Base-by-base conservation (phyloP, 2,113 vertebrate genomes). In the Misgurnus mizolepis region DNA sequence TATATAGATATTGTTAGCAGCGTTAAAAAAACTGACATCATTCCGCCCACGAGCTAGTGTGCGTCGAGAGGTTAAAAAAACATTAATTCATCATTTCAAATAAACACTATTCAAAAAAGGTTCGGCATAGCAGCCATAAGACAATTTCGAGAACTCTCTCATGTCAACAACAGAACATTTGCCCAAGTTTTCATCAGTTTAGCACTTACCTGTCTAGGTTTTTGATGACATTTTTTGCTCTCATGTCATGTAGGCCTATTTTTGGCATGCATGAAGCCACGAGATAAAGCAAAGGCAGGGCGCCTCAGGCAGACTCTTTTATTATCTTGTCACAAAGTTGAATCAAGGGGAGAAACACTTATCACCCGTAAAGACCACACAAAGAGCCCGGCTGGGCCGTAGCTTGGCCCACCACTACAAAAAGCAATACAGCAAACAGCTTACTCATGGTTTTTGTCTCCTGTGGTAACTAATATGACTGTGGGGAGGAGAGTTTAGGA, bases 381-480 rank as follows among this genome's bases (percentile, higher is more conserved):
- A 40, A 67, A 43, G 45, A 80, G 72, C 11, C 6, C 60, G 40
- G 17, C 68, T 40, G 4, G 27, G 55, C 34, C 60, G 58, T 27
- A 34, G 43, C 73, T 47, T 77, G 67, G 64, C 56, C 47, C 64
- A 43, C 43, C 66, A 68, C 58, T 67, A 67, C 74, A 64, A 66
- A 79, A 70, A 81, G 79, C 79, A 85, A 85, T 47, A 76, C 58
- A 22, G 70, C 56, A 83, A 81, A 84, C 5, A 9, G 78, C 81
- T 84, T 70, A 79, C 53, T 86, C 78, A 81, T 80, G 78, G 82
- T 79, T 75, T 81, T 79, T 73, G 55, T 34, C 74, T 71, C 9
- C 70, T 65, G 58, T 53, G 62, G 41, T 69, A 78, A 65, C 76
- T 87, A 80, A 85, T 78, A 78, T 68, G 68, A 64, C 76, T 65